phyloP scores from a whole-genome alignment of 2,797 vertebrate species.

The Enteromius thamalakanensis region DNA sequence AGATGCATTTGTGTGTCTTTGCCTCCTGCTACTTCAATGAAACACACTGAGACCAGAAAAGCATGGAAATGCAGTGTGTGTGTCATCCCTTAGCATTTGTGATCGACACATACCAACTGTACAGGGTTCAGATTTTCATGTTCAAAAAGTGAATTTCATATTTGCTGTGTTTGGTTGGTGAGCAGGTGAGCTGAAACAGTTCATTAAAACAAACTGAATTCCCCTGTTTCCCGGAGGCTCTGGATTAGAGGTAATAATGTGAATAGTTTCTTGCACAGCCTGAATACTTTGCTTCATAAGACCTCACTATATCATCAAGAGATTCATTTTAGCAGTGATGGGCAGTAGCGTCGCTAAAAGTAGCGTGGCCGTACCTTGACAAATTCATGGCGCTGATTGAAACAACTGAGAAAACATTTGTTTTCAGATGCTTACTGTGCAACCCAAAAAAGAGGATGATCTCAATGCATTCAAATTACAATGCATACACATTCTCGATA shows the following conservation, averaged over 20 bases:
- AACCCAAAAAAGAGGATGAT: too few relatives aligned
- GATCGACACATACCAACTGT: background rate
- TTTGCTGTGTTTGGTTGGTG: background rate
- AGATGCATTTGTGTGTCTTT: conserved; percentile 33
- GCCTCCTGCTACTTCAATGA: conserved; percentile 20
- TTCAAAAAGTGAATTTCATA: background rate
- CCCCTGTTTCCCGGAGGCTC: background rate
- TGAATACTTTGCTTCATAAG: background rate
- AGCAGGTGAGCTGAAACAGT: background rate
- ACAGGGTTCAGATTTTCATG: background rate
- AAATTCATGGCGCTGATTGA: too few relatives aligned
- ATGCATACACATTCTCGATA: too few relatives aligned
- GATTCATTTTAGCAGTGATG: background rate
- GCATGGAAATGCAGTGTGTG: background rate
- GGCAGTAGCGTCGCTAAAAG: too few relatives aligned
- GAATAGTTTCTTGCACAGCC: background rate
- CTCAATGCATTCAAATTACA: too few relatives aligned
- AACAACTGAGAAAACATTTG: too few relatives aligned
- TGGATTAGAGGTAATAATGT: background rate
- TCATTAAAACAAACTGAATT: background rate
- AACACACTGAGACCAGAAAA: background rate
- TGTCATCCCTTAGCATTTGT: background rate
- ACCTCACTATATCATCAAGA: background rate
- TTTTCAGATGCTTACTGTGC: too few relatives aligned
- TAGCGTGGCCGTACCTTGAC: too few relatives aligned